Evolutionary conservation across 2,888 invertebrate species (phyloP).

Genomic region (Synanthedon andrenaeformis): DNA sequence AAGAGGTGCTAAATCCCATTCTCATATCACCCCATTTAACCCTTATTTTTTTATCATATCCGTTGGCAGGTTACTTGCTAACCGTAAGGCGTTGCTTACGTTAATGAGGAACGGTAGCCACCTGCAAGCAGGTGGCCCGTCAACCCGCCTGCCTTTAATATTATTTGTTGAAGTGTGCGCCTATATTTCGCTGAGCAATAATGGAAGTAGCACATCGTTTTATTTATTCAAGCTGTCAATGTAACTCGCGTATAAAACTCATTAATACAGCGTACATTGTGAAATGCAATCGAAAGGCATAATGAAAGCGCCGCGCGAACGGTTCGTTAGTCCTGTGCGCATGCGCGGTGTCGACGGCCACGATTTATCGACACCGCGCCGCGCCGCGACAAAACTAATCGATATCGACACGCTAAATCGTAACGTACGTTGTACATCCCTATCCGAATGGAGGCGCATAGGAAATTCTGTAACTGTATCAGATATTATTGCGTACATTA

Average conservation of each 20-base stretch:
- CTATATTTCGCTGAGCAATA: too few relatives aligned
- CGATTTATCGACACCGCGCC: conserved; percentile 42
- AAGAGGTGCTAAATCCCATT: too few relatives aligned
- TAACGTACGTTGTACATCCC: conserved; percentile 25
- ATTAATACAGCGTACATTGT: conserved; percentile 38
- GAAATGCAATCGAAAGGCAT: conserved; percentile 44
- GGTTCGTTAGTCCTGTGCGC: conserved; percentile 39
- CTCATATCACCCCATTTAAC: too few relatives aligned
- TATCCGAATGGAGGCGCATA: conserved; percentile 7
- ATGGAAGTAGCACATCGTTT: conserved; percentile 19
- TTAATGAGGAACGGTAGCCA: too few relatives aligned
- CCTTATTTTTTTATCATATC: too few relatives aligned
- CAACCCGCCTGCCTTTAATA: too few relatives aligned
- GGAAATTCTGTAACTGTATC: too few relatives aligned
- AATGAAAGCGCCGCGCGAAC: conserved; percentile 33
- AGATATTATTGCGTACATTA: too few relatives aligned
- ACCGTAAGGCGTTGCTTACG: too few relatives aligned
- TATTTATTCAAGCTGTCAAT: conserved; percentile 31
- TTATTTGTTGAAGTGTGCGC: too few relatives aligned
- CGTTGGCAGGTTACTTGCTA: too few relatives aligned
- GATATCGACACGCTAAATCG: conserved; percentile 42
- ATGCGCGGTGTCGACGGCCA: conserved; percentile 25
- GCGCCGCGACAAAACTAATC: conserved; percentile 35
- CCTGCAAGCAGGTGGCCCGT: too few relatives aligned
- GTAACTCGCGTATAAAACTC: conserved; percentile 39